Evolutionary conservation across 2,113 vertebrate genomes (phyloP), one percentile per base, ranked within the genome.

Genomic region (Penelope pileata): DNA sequence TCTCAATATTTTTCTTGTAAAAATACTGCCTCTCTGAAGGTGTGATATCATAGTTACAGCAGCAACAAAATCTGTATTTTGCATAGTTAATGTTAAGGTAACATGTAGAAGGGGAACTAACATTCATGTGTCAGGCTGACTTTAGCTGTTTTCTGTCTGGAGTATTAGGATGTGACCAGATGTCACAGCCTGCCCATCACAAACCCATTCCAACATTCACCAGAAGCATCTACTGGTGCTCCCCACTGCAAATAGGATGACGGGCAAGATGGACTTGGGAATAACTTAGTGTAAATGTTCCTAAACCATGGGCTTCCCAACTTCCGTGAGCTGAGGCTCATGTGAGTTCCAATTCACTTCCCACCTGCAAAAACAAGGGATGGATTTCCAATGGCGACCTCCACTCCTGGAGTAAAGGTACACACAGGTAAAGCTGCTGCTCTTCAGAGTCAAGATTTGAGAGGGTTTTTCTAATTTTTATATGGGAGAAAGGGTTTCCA

Each of bases 81-180:
- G 38, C 40, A 42, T 24, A 74, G 16, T 32, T 80, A 62, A 42
- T 42, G 32, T 30, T 56, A 58, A 87, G 36, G 38, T 62, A 50
- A 66, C 5, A 23, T 38, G 18, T 30, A 77, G 66, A 83, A 67
- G 26, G 23, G 67, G 88, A 92, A 42, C 17, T 43, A 88, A 63
- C 17, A 18, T 30, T 48, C 54, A 23, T 0, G 0, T 30, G 29
- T 60, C 48, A 89, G 74, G 48, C 36, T 73, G 38, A 72, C 59
- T 92, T 89, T 47, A 83, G 16, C 18, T 1, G 1, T 6, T 53
- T 83, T 67, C 63, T 50, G 2, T 23, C 60, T 67, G 34, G 42
- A 90, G 63, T 59, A 77, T 77, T 80, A 83, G 23, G 30, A 90
- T 67, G 59, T 59, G 63, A 90, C 60, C 50, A 63, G 88, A 90